These are phyloP conservation scores for Torymus auratus DNA, from an alignment of 2,888 invertebrate genomes.

Conservation along the genomic window DNA sequence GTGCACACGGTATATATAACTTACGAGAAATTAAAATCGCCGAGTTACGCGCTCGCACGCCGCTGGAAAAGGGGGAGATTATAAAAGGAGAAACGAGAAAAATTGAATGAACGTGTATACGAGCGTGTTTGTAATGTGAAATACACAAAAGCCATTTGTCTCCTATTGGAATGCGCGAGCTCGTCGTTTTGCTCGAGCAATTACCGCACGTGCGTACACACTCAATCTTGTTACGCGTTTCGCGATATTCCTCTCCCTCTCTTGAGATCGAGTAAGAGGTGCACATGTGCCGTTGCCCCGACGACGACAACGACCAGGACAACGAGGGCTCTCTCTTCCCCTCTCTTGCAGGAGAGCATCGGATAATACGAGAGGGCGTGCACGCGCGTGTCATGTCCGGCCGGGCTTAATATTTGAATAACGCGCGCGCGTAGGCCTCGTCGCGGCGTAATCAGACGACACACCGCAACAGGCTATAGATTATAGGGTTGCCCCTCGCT, in stretches of 20 bases:
- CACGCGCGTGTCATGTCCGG: conserved; percentile 52
- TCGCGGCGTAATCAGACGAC: conserved; percentile 58
- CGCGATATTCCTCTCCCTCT: conserved; percentile 25
- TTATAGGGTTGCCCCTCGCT: conserved; percentile 65
- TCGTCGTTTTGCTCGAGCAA: conserved; percentile 31
- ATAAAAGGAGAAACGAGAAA: background rate
- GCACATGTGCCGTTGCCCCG: too few species aligned
- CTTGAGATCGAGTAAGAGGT: background rate
- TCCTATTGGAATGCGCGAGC: conserved; percentile 49
- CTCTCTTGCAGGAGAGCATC: conserved; percentile 34
- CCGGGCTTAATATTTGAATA: conserved; percentile 69
- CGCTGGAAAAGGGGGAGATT: background rate
- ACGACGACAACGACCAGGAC: too few species aligned
- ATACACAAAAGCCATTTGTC: conserved; percentile 53
- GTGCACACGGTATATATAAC: too few species aligned
- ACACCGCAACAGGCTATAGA: conserved; percentile 63
- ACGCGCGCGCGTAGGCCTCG: conserved; percentile 66
- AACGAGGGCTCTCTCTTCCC: background rate
- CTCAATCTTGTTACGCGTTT: conserved; percentile 45
- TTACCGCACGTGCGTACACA: conserved; percentile 48
- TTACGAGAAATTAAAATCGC: conserved; percentile 25
- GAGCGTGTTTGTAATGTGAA: conserved; percentile 16
- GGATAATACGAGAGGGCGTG: conserved; percentile 54
- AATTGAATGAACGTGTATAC: background rate
- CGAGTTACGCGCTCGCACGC: too few species aligned